Conservation (phyloP, 2,113 vertebrate species). For the Anhinga rufa region DNA sequence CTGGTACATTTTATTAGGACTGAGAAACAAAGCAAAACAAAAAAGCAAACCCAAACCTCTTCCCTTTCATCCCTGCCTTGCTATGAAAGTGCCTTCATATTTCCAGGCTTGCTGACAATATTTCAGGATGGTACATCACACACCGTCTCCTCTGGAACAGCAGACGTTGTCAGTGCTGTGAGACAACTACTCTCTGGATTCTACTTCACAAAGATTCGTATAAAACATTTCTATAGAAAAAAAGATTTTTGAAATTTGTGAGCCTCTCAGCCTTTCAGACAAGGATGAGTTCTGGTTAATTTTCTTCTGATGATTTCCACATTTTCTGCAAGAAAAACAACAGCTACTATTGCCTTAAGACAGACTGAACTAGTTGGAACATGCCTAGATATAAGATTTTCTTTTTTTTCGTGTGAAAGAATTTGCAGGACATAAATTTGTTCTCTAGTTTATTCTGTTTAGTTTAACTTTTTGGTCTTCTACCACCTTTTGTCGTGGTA, state of each 20-base stretch:
- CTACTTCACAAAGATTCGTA: slow-evolving; percentile 49
- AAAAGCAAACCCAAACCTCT: slow-evolving; percentile 51
- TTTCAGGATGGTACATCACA: slow-evolving; percentile 61
- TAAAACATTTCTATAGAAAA: slow-evolving; percentile 20
- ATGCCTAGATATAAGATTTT: not conserved
- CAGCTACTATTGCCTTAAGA: slow-evolving; percentile 41
- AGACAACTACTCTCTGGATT: slow-evolving; percentile 47
- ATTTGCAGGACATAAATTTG: not conserved
- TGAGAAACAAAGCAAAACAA: slow-evolving; percentile 49
- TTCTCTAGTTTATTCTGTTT: not conserved
- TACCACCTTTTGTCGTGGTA: not conserved
- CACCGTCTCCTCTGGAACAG: slow-evolving; percentile 47
- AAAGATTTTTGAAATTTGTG: slow-evolving; percentile 28
- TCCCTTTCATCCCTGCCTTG: slow-evolving; percentile 55
- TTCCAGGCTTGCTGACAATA: slow-evolving; percentile 62
- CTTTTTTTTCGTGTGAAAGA: not conserved
- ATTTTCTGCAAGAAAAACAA: slow-evolving; percentile 31
- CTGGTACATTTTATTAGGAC: slow-evolving; percentile 26
- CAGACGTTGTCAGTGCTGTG: slow-evolving; percentile 59
- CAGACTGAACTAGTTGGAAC: slow-evolving; percentile 16
- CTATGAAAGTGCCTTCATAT: slow-evolving; percentile 58
- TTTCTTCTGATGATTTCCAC: slow-evolving; percentile 53
- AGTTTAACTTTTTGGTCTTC: not conserved
- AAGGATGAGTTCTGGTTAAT: slow-evolving; percentile 51
- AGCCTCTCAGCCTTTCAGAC: slow-evolving; percentile 28